Evolutionary conservation across 2,113 vertebrate species (phyloP).

Genomic region (Gambusia holbrooki): DNA sequence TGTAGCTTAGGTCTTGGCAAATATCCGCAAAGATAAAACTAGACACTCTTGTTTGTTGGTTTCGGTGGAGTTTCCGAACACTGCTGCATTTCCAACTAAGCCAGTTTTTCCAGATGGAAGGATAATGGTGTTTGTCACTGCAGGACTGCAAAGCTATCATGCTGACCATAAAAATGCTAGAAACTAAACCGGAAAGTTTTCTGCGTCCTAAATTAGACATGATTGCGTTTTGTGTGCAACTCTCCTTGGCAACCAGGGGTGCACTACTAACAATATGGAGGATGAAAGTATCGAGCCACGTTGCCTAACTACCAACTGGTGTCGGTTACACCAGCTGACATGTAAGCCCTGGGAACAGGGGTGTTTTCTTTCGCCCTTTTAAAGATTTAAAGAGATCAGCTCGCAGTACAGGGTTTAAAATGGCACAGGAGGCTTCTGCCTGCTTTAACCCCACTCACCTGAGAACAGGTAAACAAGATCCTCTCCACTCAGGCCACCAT

Average conservation of each 20-base stretch:
- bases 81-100: conserved; percentile 58
- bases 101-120: conserved; percentile 73
- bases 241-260: conserved; percentile 22
- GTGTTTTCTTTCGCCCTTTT: conserved; percentile 43
- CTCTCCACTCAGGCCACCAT: background rate
- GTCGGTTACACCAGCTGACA: conserved; percentile 49
- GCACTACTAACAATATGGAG: conserved; percentile 4
- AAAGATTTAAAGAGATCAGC: conserved; percentile 55
- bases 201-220: conserved; percentile 6
- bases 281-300: conserved; percentile 32
- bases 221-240: background rate
- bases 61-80: conserved; percentile 66
- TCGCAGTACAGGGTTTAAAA: conserved; percentile 30
- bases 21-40: conserved; percentile 40
- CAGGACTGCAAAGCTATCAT: conserved; percentile 16
- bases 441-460: conserved; percentile 4
- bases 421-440: conserved; percentile 26
- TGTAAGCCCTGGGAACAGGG: conserved; percentile 38
- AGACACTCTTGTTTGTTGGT: conserved; percentile 74
- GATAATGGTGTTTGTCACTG: conserved; percentile 32
- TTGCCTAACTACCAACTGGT: conserved; percentile 30
- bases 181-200: conserved; percentile 8
- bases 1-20: conserved; percentile 43
- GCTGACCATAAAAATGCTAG: conserved; percentile 27
- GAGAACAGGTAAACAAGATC: conserved; percentile 15